Base-by-base conservation (phyloP, 2,113 vertebrate genomes). In the Calyptommatus sinebrachiatus region DNA sequence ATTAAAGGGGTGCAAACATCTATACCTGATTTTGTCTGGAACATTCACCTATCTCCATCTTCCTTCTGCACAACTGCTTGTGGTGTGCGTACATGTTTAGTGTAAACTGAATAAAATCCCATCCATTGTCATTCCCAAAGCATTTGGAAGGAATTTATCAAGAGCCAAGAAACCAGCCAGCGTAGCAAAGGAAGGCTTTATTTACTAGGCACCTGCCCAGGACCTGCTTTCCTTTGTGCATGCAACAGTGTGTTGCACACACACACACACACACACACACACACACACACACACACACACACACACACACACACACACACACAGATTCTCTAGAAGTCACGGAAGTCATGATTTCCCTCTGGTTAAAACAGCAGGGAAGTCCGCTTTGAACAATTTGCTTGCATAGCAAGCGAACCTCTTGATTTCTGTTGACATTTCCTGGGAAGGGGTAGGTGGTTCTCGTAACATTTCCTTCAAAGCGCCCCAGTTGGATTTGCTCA, bases 361-460 rank as follows among this genome's bases (percentile, higher is more conserved):
- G 9, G 70, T 74, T n/a, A 2, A 11, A 66, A 0, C 70, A 50
- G 82, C 62, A 60, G 66, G 76, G 46, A 48, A 50, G 21, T 24
- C 69, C 0, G 1, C 77, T 86, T 81, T 82, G 86, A 86, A 86
- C 77, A 0, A 21, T 72, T 31, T 12, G 62, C 82, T 76, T 73
- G 76, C 84, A 26, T 78, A 62, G 29, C 71, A 83, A 86, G 77
- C 41, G 57, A 79, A 73, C 78, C 46, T 29, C 82, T 85, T 24
- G 31, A 48, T 83, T 85, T 80, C 83, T 68, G 77, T 78, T 83
- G 80, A 82, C 77, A 84, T 90, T 89, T 77, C 78, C 78, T 67
- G 78, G 62, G 1, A 65, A 61, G 84, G 73, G 75, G 76, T 79
- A 50, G 78, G 89, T 86, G 77, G 82, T 31, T 66, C 72, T 84